Conservation (phyloP, 2,797 vertebrate species). For the Xerus rutilus region DNA sequence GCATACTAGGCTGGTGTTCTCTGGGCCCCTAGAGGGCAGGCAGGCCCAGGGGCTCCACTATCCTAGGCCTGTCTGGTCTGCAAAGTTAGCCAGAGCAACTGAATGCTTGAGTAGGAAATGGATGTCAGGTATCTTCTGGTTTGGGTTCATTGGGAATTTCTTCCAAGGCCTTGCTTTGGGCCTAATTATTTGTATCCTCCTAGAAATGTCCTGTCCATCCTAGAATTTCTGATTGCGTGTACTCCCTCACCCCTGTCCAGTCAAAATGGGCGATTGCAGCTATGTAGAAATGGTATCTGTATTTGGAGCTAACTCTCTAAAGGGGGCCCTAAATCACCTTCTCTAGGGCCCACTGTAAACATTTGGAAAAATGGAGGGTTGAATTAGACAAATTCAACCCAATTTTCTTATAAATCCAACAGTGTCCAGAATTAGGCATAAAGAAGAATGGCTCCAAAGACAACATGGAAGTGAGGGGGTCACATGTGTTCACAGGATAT, state of each 20-base stretch:
- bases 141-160: background rate
- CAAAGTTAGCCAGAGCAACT: background rate
- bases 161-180: background rate
- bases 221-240: background rate
- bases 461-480: conserved; percentile 79
- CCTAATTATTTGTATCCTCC: background rate
- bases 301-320: background rate
- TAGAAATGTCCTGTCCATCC: conserved; percentile 22
- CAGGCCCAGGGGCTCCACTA: background rate
- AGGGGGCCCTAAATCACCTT: background rate
- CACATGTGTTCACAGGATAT: conserved; percentile 89
- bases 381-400: background rate
- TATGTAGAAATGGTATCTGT: background rate
- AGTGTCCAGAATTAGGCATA: background rate
- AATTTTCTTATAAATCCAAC: background rate
- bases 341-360: too few species aligned
- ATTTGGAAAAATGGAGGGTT: too few species aligned
- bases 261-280: background rate
- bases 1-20: background rate
- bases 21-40: background rate
- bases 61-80: background rate
- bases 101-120: background rate
- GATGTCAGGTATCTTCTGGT: background rate
- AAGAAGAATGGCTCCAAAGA: background rate
- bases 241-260: too few species aligned